Percentiles rank a stretch among this genome's conserved stretches.
Evolutionary conservation across 2,797 vertebrate genomes (phyloP).

Genomic region (Myripristis murdjan): DNA sequence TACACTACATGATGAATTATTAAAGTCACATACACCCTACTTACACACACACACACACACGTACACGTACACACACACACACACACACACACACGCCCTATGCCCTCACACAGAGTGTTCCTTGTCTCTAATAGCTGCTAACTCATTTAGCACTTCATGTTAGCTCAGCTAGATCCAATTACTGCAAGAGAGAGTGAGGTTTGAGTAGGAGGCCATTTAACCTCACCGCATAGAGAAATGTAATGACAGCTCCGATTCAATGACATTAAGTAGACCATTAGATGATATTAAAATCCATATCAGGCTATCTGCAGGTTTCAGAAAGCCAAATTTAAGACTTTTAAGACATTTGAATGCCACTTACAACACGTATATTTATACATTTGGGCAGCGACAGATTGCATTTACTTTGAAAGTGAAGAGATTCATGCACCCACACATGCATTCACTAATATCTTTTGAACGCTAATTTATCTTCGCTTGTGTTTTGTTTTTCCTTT

Average conservation of each 20-base stretch:
- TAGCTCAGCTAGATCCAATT: constrained; percentile 81
- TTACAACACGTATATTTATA: no score
- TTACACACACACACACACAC: constrained; percentile 11
- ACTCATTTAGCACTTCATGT: constrained; percentile 80
- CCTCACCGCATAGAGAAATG: constrained; percentile 60
- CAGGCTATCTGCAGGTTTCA: no score
- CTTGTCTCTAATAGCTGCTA: constrained; percentile 73
- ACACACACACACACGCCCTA: constrained; percentile 48
- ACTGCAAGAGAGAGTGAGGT: constrained; percentile 58
- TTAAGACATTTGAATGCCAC: background rate
- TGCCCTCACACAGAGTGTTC: constrained; percentile 59
- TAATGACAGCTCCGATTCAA: constrained; percentile 45
- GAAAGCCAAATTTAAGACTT: no score
- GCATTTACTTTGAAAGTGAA: no score
- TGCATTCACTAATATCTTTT: no score
- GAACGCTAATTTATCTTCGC: no score
- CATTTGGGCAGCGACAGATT: no score
- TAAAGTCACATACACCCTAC: background rate
- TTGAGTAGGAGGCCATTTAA: constrained; percentile 73
- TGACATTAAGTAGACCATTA: constrained; percentile 14
- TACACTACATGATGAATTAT: constrained; percentile 2
- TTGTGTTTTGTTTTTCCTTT: no score
- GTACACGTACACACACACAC: background rate
- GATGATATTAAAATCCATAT: constrained; percentile 4
- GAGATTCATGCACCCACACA: no score